Evolutionary conservation across 2,113 vertebrate species (phyloP), one percentile per base, ranked within the genome.

Genomic region (Trogon melanurus): DNA sequence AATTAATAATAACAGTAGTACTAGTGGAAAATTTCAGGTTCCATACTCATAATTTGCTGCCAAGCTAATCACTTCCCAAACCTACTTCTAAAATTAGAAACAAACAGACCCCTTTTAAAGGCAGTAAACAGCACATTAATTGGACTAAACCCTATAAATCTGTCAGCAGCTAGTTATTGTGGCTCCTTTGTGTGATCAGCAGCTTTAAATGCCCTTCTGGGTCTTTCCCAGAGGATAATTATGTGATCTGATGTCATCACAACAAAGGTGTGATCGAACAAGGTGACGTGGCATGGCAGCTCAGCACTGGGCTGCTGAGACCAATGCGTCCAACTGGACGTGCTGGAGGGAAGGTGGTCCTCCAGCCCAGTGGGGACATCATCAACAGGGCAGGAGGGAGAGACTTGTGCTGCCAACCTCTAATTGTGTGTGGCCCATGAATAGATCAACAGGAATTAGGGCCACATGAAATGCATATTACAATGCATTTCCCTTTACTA

Each of bases 71-170:
- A 94, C 34, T 91, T 91, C 82, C 72, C 90, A 74, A 88, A 78
- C 47, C 27, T 82, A 16, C 19, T 95, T 93, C 88, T 81, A 96
- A 93, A 95, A 89, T 93, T 93, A 92, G 96, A 91, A 95, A 69
- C 83, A 96, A 97, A 87, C 88, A 78, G 76, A 2, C 72, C 65
- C 79, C 70, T 95, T 87, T 69, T 85, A 79, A 88, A 86, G 67
- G 88, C 93, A 91, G 91, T 96, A 96, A 96, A 96, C 96, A 95
- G 70, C 79, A 62, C 29, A 92, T 93, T 93, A 94, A 96, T 96
- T 92, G 80, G 83, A 47, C 72, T 91, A 79, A 91, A 80, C 3
- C 65, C 44, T 57, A 62, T 94, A 94, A 96, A 96, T 92, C 93
- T 94, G 88, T 95, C 95, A 94, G 69, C 96, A 93, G 2, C 76